Percentiles rank a stretch among this genome's conserved stretches.
These are phyloP conservation scores for Tyrannus savana DNA, from an alignment of 2,113 vertebrate species.

Conservation along the genomic window DNA sequence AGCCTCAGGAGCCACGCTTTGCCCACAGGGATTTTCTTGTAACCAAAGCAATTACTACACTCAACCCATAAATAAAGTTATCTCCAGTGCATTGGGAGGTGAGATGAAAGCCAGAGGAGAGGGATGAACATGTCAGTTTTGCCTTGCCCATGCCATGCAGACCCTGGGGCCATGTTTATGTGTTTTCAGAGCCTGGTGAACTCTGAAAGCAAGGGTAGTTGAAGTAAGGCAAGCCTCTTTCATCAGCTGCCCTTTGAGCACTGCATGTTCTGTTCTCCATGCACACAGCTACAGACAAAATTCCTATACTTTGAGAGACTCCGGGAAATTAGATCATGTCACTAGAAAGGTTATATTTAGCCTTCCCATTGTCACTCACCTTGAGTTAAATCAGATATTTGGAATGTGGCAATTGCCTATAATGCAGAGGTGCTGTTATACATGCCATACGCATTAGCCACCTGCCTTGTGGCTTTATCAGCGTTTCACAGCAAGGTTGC, in stretches of 20 bases:
- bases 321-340: not conserved
- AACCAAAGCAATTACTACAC: not conserved
- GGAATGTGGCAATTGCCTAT: fast-evolving
- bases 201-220: not conserved
- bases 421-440: not conserved
- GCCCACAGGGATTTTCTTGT: not conserved
- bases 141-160: not conserved
- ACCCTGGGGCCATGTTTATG: not conserved
- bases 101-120: constrained; percentile 11
- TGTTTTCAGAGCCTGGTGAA: not conserved
- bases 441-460: not conserved
- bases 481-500: not conserved
- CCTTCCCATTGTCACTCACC: not conserved
- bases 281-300: not conserved
- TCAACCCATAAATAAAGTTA: not conserved
- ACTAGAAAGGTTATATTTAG: not conserved
- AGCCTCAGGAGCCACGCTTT: fast-evolving
- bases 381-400: not conserved
- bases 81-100: not conserved
- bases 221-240: not conserved
- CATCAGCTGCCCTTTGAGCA: not conserved
- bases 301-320: not conserved
- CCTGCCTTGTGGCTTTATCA: not conserved
- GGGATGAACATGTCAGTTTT: not conserved
- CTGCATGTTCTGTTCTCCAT: not conserved